Percentiles rank a stretch among this genome's conserved stretches.
phyloP scores from a whole-genome alignment of 2,797 vertebrate species.

The Mormyrops attenuatus region DNA sequence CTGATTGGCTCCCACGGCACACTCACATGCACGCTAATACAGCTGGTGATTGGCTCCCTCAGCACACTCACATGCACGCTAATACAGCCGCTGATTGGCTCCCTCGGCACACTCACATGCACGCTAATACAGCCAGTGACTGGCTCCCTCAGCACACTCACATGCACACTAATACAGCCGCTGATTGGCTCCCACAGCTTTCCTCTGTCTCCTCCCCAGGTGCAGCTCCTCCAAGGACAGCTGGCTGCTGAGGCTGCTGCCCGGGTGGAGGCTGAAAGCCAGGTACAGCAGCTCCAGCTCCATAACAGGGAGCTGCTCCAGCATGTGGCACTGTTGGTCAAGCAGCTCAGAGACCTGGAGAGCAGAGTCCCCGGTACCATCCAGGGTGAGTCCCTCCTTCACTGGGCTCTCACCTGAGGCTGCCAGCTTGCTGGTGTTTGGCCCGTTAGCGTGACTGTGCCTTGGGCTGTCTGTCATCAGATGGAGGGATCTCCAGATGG shows the following conservation, averaged over 20 bases:
- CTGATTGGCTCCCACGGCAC: too few species aligned
- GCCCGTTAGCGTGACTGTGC: background rate
- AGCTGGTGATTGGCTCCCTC: too few species aligned
- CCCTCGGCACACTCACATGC: too few species aligned
- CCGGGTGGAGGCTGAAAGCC: slow-evolving; percentile 72
- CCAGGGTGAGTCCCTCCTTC: slow-evolving; percentile 39
- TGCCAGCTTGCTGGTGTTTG: background rate
- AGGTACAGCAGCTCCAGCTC: slow-evolving; percentile 75
- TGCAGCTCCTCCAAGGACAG: slow-evolving; percentile 75
- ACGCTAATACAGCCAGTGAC: background rate
- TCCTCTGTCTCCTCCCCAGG: slow-evolving; percentile 46
- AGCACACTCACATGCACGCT: too few species aligned
- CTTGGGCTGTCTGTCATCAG: background rate
- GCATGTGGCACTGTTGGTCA: slow-evolving; percentile 73
- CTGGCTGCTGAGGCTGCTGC: slow-evolving; percentile 69
- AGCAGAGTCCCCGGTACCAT: slow-evolving; percentile 40
- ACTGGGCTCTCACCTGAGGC: background rate
- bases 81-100: too few species aligned
- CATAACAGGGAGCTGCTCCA: slow-evolving; percentile 76
- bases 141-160: background rate
- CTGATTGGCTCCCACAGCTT: background rate
- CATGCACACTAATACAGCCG: background rate
- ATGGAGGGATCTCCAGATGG: background rate
- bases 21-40: too few species aligned
- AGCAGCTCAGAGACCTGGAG: slow-evolving; percentile 75